Base-by-base conservation (phyloP, 2,888 invertebrate species). In the Hemithea aestivaria region DNA sequence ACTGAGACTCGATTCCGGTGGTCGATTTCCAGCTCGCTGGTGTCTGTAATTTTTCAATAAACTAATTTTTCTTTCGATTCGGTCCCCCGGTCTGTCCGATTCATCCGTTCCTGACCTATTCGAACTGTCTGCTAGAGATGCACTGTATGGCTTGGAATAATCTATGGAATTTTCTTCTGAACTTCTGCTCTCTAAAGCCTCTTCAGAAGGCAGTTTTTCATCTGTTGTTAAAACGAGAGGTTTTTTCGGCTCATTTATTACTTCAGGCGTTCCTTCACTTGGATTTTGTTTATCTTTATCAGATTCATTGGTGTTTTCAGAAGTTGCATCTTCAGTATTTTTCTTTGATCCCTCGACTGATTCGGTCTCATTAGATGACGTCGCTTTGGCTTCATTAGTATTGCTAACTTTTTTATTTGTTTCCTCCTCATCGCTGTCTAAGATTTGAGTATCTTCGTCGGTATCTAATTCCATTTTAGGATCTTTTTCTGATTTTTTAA, bases 21-120 rank as follows among this genome's bases (percentile, higher is more conserved):
- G 60, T 10, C 83, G 70, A 37, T 52, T 68, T 0, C 67, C 67
- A 0, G 73, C 71, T 7, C 87, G 67, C 43, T 85, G 87, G 56
- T 88, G 88, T 57, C 88, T 73, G 45, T 88, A 88, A 56, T 87
- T 88, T 49, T 88, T 88, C 26, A 88, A 45, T 20, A 82, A 60
- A 48, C 82, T 87, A 10, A 81, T 82, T 63, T 88, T 88, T 40
- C 75, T 72, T 29, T 78, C 76, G 1, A 65, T 67, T 6, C 68
- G 61, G 22, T 71, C 74, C 1, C 58, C 62, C 0, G 49, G 51
- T n/a, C 60, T 62, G 9, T 38, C 32, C 3, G 42, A 16, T 16
- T 16, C 16, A 5, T 16, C 5, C 5, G 5, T 5, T 16, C 16
- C 16, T 16, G 16, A 16, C 16, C 16, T 31, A 11, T 56, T 57